Evolutionary conservation across 2,888 invertebrate genomes (phyloP), one percentile per base, ranked within the genome.

Genomic region (Andrena fulva): DNA sequence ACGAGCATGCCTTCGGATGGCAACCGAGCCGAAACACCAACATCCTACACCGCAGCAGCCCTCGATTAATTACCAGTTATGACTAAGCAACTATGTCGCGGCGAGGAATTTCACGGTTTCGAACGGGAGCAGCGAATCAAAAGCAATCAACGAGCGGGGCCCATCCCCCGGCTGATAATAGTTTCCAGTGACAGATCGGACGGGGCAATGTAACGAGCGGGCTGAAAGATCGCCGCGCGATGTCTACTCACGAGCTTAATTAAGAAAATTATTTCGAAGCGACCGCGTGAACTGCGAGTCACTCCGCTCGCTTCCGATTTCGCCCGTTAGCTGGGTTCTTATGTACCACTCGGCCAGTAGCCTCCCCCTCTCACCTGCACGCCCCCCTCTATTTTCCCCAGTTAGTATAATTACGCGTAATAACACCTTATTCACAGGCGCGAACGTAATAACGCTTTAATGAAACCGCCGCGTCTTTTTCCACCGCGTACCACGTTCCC

Each of bases 381-480:
- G 62, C 66, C 10, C 20, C 66, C 67, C 71, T 60, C 69, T 64
- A 73, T 74, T 82, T 77, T 73, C 73, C 79, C 72, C 76, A 52
- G 54, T 81, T 77, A 66, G 66, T 60, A 71, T 86, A 87, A 89
- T 88, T 83, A 78, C 71, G 72, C 78, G 81, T 89, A 87, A 86
- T 87, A 85, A 87, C 80, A 80, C 63, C 87, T 80, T 80, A 84
- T 83, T 77, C 83, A 67, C 77, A 59, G 79, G 82, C 87, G 86
- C 80, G 86, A 89, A 84, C 81, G 82, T 82, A 89, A 87, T 81
- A 84, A 87, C 86, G 72, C 70, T 82, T 83, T 81, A 81, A 89
- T 85, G 85, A 85, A 62, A 70, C 71, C 84, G 63, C 63, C 68
- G 59, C 66, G 77, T 31, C 52, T 83, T 87, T 83, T 85, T 78